Evolutionary conservation across 2,113 vertebrate genomes (phyloP).

Genomic region (Hylia prasina): DNA sequence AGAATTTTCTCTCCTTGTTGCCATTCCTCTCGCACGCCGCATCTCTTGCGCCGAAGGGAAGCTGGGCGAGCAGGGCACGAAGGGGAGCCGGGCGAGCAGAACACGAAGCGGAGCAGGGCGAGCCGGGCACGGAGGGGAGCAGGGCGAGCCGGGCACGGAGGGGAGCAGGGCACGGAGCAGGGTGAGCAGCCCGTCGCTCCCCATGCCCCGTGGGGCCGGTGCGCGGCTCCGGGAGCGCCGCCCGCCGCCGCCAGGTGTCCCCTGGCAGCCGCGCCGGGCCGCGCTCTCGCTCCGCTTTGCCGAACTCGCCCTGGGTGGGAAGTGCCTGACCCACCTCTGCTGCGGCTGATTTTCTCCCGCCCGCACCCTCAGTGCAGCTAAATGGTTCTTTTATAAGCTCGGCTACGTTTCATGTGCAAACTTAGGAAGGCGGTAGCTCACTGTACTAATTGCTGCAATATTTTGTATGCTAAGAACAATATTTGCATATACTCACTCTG

Average conservation of each 20-base stretch:
- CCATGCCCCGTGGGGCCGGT: not conserved
- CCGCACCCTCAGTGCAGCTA: not conserved
- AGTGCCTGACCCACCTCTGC: not conserved
- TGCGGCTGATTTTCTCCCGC: not conserved
- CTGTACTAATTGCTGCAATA: not conserved
- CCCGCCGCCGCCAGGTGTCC: not conserved
- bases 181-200: not conserved
- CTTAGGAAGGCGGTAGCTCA: not conserved
- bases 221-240: not conserved
- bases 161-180: too few relatives aligned
- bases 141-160: not conserved
- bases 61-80: not conserved
- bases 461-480: not conserved
- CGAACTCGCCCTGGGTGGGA: rapidly evolving
- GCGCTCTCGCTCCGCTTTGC: rapidly evolving
- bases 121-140: not conserved
- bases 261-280: not conserved
- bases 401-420: not conserved
- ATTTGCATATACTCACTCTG: not conserved
- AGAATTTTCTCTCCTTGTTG: not conserved
- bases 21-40: not conserved
- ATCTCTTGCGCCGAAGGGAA: not conserved
- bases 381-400: not conserved
- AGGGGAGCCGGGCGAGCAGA: not conserved
- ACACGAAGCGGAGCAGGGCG: not conserved